phyloP scores from a whole-genome alignment of 2,113 vertebrate species.

The Ptilorrhoa leucosticta region DNA sequence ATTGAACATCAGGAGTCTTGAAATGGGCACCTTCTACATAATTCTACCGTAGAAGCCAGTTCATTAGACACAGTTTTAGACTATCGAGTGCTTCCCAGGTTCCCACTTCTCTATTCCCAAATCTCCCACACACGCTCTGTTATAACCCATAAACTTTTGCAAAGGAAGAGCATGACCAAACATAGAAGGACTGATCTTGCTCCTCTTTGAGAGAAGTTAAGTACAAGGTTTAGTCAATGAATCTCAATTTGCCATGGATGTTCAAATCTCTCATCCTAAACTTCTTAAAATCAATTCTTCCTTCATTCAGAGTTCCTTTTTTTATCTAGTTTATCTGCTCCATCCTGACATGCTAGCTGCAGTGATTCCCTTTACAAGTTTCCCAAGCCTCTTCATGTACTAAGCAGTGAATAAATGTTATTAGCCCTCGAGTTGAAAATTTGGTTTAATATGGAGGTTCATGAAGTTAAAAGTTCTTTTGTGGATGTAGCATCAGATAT shows the following conservation, averaged over 20 bases:
- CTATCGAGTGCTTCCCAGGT: background rate
- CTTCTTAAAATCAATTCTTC: background rate
- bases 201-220: background rate
- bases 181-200: background rate
- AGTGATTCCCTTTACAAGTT: background rate
- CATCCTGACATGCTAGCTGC: background rate
- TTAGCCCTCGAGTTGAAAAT: background rate
- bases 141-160: background rate
- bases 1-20: background rate
- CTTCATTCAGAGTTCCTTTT: background rate
- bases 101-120: background rate
- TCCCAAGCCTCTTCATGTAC: background rate
- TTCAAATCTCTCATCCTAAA: background rate
- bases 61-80: background rate
- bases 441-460: fast-evolving
- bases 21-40: background rate
- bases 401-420: background rate
- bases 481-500: background rate
- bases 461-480: background rate
- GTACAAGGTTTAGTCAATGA: background rate
- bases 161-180: background rate
- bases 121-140: background rate
- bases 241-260: background rate
- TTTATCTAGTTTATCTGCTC: background rate
- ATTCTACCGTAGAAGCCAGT: background rate